Base-by-base conservation (phyloP, 2,888 invertebrate species). In the Pinctada fucata region DNA sequence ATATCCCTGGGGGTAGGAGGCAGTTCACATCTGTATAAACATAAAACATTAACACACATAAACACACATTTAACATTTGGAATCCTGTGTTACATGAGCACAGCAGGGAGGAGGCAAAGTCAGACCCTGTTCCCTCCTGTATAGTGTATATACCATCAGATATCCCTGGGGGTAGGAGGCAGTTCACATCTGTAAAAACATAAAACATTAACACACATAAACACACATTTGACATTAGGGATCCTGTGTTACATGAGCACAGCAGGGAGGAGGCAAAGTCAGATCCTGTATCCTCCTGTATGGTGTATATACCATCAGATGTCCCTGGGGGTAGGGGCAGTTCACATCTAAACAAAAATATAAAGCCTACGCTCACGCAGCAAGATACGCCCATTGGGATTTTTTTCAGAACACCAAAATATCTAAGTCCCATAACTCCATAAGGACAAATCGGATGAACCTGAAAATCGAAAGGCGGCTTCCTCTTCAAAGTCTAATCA, bases 21-120 rank as follows among this genome's bases (percentile, higher is more conserved):
- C 70, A 47, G 47, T 75, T 68, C 1, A 69, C 58, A 3, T 49
- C 75, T 75, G 58, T 2, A 68, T 63, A 10, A 5, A 50, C n/a
- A n/a, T n/a, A n/a, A n/a, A n/a, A n/a, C n/a, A n/a, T n/a, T n/a
- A n/a, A n/a, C n/a, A n/a, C n/a, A n/a, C n/a, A n/a, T n/a, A n/a
- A n/a, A n/a, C n/a, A n/a, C n/a, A n/a, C n/a, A n/a, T n/a, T n/a
- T n/a, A n/a, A n/a, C n/a, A 86, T 63, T 45, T 81, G 51, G 66
- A 81, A 84, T 1, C 86, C 86, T 10, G 52, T 1, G 45, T 79
- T 13, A 79, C 86, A 86, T 1, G 51, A 64, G 66, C 79, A 86
- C 3, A 6, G 13, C 4, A 80, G 51, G 3, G 79, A 73, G 16
- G 76, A 76, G 8, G 80, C 82, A 5, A 79, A 77, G 0, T 49